phyloP scores from a whole-genome alignment of 2,113 vertebrate genomes.

The Eubucco bourcierii region DNA sequence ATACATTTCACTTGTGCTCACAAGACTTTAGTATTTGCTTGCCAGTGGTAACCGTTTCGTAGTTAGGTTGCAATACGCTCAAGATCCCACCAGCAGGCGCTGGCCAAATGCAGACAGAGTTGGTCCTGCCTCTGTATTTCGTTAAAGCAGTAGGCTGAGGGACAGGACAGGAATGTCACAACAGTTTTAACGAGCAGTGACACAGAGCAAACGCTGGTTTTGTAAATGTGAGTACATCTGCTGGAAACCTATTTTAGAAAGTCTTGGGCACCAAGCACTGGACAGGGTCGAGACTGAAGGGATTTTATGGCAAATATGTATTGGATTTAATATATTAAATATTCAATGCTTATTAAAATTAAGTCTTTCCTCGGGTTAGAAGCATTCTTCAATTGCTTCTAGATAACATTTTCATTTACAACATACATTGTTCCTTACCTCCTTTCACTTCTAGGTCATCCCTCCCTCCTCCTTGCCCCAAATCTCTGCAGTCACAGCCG shows the following conservation, averaged over 20 bases:
- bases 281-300: rapidly evolving
- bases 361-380: not conserved
- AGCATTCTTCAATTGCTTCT: not conserved
- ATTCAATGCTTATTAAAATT: not conserved
- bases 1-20: rapidly evolving
- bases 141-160: rapidly evolving
- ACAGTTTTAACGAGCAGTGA: rapidly evolving
- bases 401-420: not conserved
- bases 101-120: not conserved
- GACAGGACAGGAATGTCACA: not conserved
- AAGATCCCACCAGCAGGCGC: not conserved
- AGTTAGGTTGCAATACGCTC: rapidly evolving
- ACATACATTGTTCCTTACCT: not conserved
- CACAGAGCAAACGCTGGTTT: rapidly evolving
- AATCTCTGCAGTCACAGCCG: not conserved
- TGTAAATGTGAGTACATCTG: rapidly evolving
- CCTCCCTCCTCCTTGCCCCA: not conserved
- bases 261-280: not conserved
- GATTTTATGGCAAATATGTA: not conserved
- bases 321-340: no score
- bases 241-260: not conserved
- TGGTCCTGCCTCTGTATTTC: rapidly evolving
- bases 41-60: rapidly evolving
- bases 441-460: not conserved
- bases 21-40: rapidly evolving